Evolutionary conservation across 1,140 invertebrate species (phyloP), one percentile per base, ranked within the genome.

Genomic region (Chelonus insularis): DNA sequence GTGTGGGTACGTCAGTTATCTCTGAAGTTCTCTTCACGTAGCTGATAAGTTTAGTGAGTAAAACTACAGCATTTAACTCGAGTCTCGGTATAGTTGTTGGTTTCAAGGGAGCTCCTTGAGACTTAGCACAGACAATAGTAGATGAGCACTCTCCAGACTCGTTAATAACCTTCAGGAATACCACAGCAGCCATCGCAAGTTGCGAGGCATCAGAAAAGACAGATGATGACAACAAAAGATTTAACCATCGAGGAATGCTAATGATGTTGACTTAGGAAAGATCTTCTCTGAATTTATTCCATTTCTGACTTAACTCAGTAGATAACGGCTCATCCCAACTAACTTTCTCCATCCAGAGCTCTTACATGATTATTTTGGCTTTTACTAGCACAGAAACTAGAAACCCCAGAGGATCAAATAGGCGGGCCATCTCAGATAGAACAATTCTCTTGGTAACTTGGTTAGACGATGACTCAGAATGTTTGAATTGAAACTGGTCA

Each of bases 41-140:
- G 7, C 16, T 18, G 1, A 63, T 32, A 18, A 68, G 63, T 1
- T 57, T 23, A 1, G 52, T 41, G 1, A 64, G 50, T 4, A 63
- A 8, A 0, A 50, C 36, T n/a, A 64, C 67, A 5, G 57, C 63
- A 5, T 20, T 50, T 1, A 68, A 25, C 54, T 68, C 67, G 0
- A 66, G 39, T 14, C 60, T 52, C 0, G 62, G 67, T 0, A 66
- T 66, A 1, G 45, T 63, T 0, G 64, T 16, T 0, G 34, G 55
- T 41, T 64, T 68, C 0, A 68, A 8, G 0, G 67, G 65, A 3
- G 76, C 66, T 0, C 76, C 74, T 32, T 68, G 65, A 2, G 74
- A 69, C 52, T 78, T 78, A 7, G 73, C 57, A 7, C 67, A 60
- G 1, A 76, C 5, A 0, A 75, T 16, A 45, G 36, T 60, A 1